phyloP scores from a whole-genome alignment of 2,888 invertebrate species.

The Scaptomyza reducta region DNA sequence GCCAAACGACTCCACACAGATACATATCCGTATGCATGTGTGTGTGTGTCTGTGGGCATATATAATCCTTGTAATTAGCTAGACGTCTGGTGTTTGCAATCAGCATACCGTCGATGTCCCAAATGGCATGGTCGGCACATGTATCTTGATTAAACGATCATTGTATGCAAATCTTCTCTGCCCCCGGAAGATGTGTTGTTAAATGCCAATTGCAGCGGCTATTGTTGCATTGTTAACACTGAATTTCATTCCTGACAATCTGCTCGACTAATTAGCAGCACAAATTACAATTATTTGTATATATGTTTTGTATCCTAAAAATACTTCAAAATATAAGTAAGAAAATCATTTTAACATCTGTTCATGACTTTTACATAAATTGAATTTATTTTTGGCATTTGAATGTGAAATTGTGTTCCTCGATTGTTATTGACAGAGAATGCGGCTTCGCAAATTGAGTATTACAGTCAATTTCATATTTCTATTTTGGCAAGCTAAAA shows the following conservation, averaged over 20 bases:
- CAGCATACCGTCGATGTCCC: constrained; percentile 21
- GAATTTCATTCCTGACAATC: background rate
- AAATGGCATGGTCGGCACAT: constrained; percentile 24
- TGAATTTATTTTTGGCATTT: constrained; percentile 9
- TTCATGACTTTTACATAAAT: constrained; percentile 10
- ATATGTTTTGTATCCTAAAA: too few relatives aligned
- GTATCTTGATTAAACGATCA: constrained; percentile 46
- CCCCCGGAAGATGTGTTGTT: constrained; percentile 15
- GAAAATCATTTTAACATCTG: constrained; percentile 12
- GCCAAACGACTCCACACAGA: constrained; percentile 7
- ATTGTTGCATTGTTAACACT: constrained; percentile 14
- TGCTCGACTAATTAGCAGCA: constrained; percentile 2
- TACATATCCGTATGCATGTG: background rate
- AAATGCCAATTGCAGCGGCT: background rate
- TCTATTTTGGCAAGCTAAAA: constrained; percentile 1
- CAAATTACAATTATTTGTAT: too few relatives aligned
- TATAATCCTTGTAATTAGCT: constrained; percentile 55
- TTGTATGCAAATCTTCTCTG: constrained; percentile 34
- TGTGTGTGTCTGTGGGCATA: constrained; percentile 17
- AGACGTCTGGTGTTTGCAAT: constrained; percentile 32
- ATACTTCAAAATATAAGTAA: too few relatives aligned
- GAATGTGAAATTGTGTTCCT: constrained; percentile 9
- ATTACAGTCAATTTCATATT: constrained; percentile 14
- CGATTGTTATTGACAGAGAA: constrained; percentile 14
- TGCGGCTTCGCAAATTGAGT: constrained; percentile 12